Percentiles rank a stretch among this genome's conserved stretches.
These are phyloP conservation scores for Ictalurus furcatus DNA, from an alignment of 2,113 vertebrate genomes.

Conservation along the genomic window DNA sequence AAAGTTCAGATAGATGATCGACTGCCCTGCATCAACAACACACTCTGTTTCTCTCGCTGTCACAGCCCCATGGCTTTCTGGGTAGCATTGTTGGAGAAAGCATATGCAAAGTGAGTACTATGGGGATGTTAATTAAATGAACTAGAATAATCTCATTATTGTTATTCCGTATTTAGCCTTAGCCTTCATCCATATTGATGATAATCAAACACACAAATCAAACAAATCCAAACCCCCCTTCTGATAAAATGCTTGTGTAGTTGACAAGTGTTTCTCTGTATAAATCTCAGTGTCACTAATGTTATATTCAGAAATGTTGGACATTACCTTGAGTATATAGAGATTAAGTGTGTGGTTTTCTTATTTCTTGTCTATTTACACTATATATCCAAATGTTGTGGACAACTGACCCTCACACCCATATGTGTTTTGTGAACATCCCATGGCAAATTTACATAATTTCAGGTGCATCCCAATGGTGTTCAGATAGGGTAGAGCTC, in stretches of 20 bases:
- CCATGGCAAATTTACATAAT: background rate
- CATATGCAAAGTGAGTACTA: conserved; percentile 89
- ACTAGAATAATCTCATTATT: background rate
- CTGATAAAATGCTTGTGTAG: background rate
- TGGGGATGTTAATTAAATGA: background rate
- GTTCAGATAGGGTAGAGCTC: background rate
- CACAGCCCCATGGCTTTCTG: conserved; percentile 86
- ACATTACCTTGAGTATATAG: background rate
- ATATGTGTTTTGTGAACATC: background rate
- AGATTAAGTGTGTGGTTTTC: background rate
- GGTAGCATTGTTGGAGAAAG: conserved; percentile 93
- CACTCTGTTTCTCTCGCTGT: conserved; percentile 91
- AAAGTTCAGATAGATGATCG: conserved; percentile 88
- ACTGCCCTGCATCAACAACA: conserved; percentile 85
- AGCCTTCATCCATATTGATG: background rate
- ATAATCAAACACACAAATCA: background rate
- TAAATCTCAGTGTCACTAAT: background rate
- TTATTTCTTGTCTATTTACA: background rate
- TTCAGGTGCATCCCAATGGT: background rate
- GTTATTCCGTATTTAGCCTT: background rate
- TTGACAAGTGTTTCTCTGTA: background rate
- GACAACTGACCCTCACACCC: background rate
- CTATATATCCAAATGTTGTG: background rate
- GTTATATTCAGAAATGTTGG: background rate
- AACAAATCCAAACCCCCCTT: background rate